phyloP scores from a whole-genome alignment of 2,113 vertebrate genomes.

The Danionella cerebrum region DNA sequence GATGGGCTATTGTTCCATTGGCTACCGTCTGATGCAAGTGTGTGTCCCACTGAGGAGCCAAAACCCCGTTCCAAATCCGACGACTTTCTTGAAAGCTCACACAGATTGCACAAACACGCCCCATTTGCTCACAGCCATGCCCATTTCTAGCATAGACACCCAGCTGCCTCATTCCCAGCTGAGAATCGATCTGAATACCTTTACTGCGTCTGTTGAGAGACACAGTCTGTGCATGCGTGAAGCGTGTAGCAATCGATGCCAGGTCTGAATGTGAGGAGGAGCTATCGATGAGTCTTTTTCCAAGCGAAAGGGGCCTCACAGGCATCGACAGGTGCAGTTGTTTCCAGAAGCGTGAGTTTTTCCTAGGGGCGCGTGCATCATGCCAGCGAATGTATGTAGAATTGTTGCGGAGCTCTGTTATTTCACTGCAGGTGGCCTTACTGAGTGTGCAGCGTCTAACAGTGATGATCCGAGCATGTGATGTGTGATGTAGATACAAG shows the following conservation, averaged over 20 bases:
- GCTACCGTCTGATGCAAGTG: conserved; percentile 17
- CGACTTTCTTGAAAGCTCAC: conserved; percentile 28
- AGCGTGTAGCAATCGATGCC: conserved; percentile 62
- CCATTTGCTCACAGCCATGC: not conserved
- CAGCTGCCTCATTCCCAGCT: not conserved
- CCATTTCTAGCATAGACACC: not conserved
- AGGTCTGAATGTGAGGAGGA: conserved; percentile 85
- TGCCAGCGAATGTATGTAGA: conserved; percentile 71
- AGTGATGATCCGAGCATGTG: conserved; percentile 67
- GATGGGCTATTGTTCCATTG: conserved; percentile 16
- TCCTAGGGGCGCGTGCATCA: conserved; percentile 67
- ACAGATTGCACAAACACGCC: not conserved
- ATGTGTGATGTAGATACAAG: conserved; percentile 75
- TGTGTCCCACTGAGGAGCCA: conserved; percentile 22
- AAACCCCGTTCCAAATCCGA: conserved; percentile 1
- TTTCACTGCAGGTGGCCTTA: conserved; percentile 63
- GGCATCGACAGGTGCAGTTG: conserved; percentile 75
- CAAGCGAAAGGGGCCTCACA: conserved; percentile 67
- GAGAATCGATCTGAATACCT: not conserved
- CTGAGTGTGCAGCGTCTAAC: conserved; percentile 67
- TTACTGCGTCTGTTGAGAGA: conserved; percentile 40
- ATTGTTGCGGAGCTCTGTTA: conserved; percentile 71
- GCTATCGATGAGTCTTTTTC: conserved; percentile 78
- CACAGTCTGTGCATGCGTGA: conserved; percentile 47
- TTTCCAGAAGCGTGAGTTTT: conserved; percentile 80